These are phyloP conservation scores for Carassius gibelio DNA, from an alignment of 2,113 vertebrate species.

Conservation along the genomic window DNA sequence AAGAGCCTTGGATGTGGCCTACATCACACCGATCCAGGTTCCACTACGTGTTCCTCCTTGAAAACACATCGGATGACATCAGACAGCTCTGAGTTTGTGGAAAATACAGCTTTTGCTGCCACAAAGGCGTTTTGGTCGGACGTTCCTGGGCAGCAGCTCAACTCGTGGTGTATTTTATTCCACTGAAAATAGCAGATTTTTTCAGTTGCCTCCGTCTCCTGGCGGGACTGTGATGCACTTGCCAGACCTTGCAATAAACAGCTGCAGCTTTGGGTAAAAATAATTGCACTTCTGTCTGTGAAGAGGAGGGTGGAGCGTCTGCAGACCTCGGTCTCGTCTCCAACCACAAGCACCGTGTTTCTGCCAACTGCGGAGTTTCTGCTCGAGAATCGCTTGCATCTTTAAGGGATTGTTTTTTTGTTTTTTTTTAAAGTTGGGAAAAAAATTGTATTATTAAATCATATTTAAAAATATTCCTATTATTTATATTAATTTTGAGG, in stretches of 20 bases:
- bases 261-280: slow-evolving; percentile 59
- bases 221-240: slow-evolving; percentile 38
- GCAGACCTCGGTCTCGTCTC: not conserved
- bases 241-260: slow-evolving; percentile 57
- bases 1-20: slow-evolving; percentile 28
- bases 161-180: slow-evolving; percentile 55
- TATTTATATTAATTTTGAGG: too few species aligned
- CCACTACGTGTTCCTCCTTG: slow-evolving; percentile 58
- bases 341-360: not conserved
- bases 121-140: slow-evolving; percentile 43
- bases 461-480: too few species aligned
- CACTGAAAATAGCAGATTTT: slow-evolving; percentile 47
- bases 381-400: too few species aligned
- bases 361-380: too few species aligned
- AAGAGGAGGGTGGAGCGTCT: not conserved
- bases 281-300: slow-evolving; percentile 58
- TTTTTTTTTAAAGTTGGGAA: not conserved
- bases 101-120: slow-evolving; percentile 59
- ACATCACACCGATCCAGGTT: slow-evolving; percentile 39
- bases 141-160: slow-evolving; percentile 52
- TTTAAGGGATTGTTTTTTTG: too few species aligned
- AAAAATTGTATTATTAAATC: not conserved
- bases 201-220: slow-evolving; percentile 55
- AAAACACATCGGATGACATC: slow-evolving; percentile 59
- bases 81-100: slow-evolving; percentile 52